A percentile compares a stretch with the other conserved stretches of the same genome.
These are phyloP conservation scores for Lucinisca nassula DNA, from an alignment of 2,888 invertebrate species.

Conservation along the genomic window DNA sequence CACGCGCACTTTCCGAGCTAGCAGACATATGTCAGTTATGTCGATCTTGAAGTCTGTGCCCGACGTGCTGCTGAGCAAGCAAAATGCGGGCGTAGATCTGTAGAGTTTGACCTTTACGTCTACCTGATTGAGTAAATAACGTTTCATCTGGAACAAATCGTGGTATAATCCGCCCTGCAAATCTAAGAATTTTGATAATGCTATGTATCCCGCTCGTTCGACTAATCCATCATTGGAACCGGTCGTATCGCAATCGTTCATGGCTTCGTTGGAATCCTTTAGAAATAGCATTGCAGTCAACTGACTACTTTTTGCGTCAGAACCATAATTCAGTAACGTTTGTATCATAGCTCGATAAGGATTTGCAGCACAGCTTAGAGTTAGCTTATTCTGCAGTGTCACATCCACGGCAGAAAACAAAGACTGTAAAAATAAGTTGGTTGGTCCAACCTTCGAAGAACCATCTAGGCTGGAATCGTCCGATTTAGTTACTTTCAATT, in stretches of 20 bases:
- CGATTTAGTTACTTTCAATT: constrained; percentile 23
- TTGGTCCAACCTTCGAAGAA: constrained; percentile 4
- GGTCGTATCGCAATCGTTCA: not conserved
- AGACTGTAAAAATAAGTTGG: constrained; percentile 19
- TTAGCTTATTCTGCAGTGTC: constrained; percentile 24
- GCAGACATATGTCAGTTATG: constrained; percentile 2
- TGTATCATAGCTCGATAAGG: constrained; percentile 22
- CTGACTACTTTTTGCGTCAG: not conserved
- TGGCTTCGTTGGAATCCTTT: not conserved
- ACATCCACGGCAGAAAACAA: constrained; percentile 20
- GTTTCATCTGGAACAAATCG: constrained; percentile 25
- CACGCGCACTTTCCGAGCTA: not conserved
- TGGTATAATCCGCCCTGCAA: not conserved
- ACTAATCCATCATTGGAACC: not conserved
- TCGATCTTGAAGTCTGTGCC: constrained; percentile 20
- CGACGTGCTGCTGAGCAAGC: constrained; percentile 3
- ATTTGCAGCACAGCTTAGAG: not conserved
- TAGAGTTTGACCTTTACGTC: constrained; percentile 34
- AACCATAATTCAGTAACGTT: constrained; percentile 20
- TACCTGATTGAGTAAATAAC: constrained; percentile 28
- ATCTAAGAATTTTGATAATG: constrained; percentile 3
- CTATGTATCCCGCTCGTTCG: not conserved
- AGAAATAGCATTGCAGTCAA: constrained; percentile 14
- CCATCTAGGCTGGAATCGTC: constrained; percentile 9
- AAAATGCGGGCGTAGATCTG: constrained; percentile 27